A percentile compares a stretch with the other conserved stretches of the same genome.
Conservation (phyloP, 2,797 vertebrate species). For the Remorina albescens region DNA sequence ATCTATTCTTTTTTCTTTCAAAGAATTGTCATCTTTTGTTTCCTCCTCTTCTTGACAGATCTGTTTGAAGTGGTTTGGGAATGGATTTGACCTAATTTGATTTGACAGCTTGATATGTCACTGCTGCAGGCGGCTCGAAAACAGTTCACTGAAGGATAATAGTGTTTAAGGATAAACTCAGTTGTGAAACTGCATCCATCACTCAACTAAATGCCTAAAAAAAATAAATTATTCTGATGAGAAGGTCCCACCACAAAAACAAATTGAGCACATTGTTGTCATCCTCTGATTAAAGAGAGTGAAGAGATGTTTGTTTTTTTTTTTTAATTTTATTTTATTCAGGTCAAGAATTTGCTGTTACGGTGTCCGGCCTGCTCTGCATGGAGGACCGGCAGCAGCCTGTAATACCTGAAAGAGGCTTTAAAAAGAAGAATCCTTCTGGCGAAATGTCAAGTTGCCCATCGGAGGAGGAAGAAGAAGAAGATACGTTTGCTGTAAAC, state of each 20-base stretch:
- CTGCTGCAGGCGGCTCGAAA: constrained; percentile 22
- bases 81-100: constrained; percentile 58
- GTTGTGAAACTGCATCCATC: constrained; percentile 25
- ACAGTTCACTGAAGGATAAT: constrained; percentile 42
- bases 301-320: too few species aligned
- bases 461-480: constrained; percentile 1
- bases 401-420: constrained; percentile 21
- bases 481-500: neutral
- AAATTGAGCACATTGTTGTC: neutral
- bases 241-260: neutral
- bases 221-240: neutral
- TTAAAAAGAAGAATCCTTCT: constrained; percentile 7
- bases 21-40: constrained; percentile 37
- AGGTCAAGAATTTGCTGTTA: neutral
- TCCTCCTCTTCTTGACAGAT: constrained; percentile 42
- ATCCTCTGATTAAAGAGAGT: neutral
- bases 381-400: neutral
- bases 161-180: neutral
- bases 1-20: constrained; percentile 24
- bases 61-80: constrained; percentile 43
- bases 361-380: neutral
- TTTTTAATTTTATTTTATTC: too few species aligned
- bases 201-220: neutral
- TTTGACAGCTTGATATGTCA: constrained; percentile 47
- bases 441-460: neutral